Conservation (phyloP, 1,140 invertebrate species). For the Ephestia elutella region DNA sequence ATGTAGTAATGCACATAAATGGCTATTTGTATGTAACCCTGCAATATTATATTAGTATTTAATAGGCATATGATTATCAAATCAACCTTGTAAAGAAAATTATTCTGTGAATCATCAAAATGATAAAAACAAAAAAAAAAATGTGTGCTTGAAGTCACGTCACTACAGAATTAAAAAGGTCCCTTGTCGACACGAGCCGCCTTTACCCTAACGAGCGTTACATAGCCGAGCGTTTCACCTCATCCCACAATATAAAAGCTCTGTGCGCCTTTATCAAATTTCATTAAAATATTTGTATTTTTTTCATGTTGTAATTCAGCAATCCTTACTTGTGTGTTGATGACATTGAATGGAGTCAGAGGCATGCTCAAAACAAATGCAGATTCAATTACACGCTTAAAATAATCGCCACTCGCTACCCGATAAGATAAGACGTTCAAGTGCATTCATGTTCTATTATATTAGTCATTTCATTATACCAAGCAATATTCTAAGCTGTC, state of each 20-base stretch:
- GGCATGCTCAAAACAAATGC: neutral
- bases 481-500: too few relatives aligned
- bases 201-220: too few relatives aligned
- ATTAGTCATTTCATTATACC: too few relatives aligned
- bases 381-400: neutral
- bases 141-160: too few relatives aligned
- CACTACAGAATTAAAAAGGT: too few relatives aligned
- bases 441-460: neutral
- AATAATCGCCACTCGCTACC: neutral
- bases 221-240: too few relatives aligned
- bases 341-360: slow-evolving; percentile 8
- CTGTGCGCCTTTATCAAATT: neutral
- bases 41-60: slow-evolving; percentile 16
- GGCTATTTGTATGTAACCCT: slow-evolving; percentile 28
- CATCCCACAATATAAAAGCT: too few relatives aligned
- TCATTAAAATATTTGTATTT: too few relatives aligned
- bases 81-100: neutral
- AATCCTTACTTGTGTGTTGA: slow-evolving; percentile 19
- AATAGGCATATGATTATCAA: too few relatives aligned
- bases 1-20: slow-evolving; percentile 46
- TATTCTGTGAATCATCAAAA: neutral
- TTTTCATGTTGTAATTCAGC: too few relatives aligned
- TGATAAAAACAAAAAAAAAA: neutral
- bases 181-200: too few relatives aligned
- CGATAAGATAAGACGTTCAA: neutral